Evolutionary conservation across 2,888 invertebrate species (phyloP), one percentile per base, ranked within the genome.

Genomic region (Phoronis australis): DNA sequence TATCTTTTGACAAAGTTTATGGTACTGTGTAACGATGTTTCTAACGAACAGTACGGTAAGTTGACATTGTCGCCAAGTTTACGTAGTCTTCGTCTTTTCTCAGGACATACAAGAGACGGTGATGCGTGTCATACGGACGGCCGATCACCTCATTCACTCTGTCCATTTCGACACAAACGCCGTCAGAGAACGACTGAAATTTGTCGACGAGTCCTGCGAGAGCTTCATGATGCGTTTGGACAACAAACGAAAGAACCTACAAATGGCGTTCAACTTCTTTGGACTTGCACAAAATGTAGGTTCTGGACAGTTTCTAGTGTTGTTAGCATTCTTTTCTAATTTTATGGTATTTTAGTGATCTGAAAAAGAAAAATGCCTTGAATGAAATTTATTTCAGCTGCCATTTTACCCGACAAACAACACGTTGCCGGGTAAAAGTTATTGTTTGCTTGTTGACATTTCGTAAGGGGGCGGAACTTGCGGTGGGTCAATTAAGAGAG

Each of bases 91-190:
- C n/a, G n/a, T n/a, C n/a, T n/a, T n/a, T 40, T 52, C 55, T 21
- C 64, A 83, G 79, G 82, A 85, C 52, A 78, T 87, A 51, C 85
- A 88, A 70, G 88, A 89, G 70, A 82, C 83, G 61, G 85, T 87
- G 5, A 76, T 89, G 45, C 86, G 85, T 73, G 84, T 88, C 61
- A 85, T 88, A 22, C 84, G 85, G 65, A 85, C 86, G 37, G 88
- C 87, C 18, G 88, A 89, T 73, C 85, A 85, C 66, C 80, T 89
- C 50, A 82, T 85, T 40, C 81, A 83, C 22, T 82, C 84, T 2
- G 86, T 85, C 26, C 84, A 85, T 65, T 84, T 86, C 63, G 85
- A 75, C 52, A 71, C 71, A 18, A 69, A 72, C 47, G 68, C 68
- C 50, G 65, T 76, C 45, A 60, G 68, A 53, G 60, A 65, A 53